Evolutionary conservation across 2,888 invertebrate species (phyloP).

Genomic region (Diarsia brunnea): DNA sequence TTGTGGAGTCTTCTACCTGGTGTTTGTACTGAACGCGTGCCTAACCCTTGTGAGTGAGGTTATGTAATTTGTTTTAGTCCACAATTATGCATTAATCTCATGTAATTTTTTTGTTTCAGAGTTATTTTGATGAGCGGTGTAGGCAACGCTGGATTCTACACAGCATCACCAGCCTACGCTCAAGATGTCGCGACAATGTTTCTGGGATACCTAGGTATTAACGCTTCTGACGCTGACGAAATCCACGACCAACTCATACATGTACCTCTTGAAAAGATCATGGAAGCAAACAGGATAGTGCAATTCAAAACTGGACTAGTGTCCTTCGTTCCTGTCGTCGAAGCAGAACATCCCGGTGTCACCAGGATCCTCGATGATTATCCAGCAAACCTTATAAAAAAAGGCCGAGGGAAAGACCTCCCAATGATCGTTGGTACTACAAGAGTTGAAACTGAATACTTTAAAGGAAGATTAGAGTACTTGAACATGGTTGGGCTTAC

Average conservation of each 20-base stretch:
- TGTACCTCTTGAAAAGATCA: slow-evolving; percentile 70
- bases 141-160: slow-evolving; percentile 58
- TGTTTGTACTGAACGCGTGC: too few species aligned
- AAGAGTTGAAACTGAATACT: slow-evolving; percentile 55
- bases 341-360: slow-evolving; percentile 58
- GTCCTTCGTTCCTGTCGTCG: slow-evolving; percentile 69
- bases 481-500: slow-evolving; percentile 39
- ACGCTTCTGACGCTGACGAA: slow-evolving; percentile 62
- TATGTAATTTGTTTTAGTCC: too few species aligned
- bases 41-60: too few species aligned
- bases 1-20: too few species aligned
- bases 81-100: slow-evolving; percentile 52
- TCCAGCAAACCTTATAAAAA: slow-evolving; percentile 66
- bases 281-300: slow-evolving; percentile 63
- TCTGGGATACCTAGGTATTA: slow-evolving; percentile 79
- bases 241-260: slow-evolving; percentile 65
- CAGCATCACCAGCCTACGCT: slow-evolving; percentile 64
- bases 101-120: slow-evolving; percentile 61
- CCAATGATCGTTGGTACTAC: slow-evolving; percentile 68
- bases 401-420: slow-evolving; percentile 66
- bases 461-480: slow-evolving; percentile 36
- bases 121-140: slow-evolving; percentile 65
- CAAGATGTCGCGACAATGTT: slow-evolving; percentile 58
- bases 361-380: slow-evolving; percentile 69
- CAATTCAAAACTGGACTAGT: slow-evolving; percentile 55